These are phyloP conservation scores for Patella ulyssiponensis DNA, from an alignment of 2,888 invertebrate species.

Conservation along the genomic window DNA sequence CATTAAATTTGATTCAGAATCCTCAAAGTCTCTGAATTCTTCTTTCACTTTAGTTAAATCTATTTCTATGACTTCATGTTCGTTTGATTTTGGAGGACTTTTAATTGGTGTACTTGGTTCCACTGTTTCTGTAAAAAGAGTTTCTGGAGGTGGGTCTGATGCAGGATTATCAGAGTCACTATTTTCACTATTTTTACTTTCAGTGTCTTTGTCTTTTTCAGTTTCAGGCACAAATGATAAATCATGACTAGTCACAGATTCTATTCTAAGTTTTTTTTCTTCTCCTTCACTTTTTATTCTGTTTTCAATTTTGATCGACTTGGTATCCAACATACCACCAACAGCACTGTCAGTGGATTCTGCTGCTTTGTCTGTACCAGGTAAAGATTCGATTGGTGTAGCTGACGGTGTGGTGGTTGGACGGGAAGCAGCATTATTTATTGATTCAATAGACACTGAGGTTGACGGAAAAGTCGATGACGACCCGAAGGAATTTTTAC, in stretches of 20 bases:
- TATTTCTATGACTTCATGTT: constrained; percentile 5
- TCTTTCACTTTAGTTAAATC: constrained; percentile 4
- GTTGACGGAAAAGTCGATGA: too few species aligned
- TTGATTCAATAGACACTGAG: too few species aligned
- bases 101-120: neutral
- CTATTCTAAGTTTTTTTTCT: neutral
- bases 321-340: too few species aligned
- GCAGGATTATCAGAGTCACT: neutral
- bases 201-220: neutral
- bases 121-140: neutral
- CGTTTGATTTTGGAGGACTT: neutral
- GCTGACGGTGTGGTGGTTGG: neutral
- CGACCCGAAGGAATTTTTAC: too few species aligned
- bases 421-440: too few species aligned
- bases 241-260: constrained; percentile 11
- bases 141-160: neutral
- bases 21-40: neutral
- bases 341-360: neutral
- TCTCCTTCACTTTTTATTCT: neutral
- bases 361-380: neutral
- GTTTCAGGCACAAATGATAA: neutral
- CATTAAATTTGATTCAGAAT: neutral
- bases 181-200: neutral
- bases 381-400: neutral
- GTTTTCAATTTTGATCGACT: neutral